Base-by-base conservation (phyloP, 2,797 vertebrate genomes). In the Sardinella longiceps region DNA sequence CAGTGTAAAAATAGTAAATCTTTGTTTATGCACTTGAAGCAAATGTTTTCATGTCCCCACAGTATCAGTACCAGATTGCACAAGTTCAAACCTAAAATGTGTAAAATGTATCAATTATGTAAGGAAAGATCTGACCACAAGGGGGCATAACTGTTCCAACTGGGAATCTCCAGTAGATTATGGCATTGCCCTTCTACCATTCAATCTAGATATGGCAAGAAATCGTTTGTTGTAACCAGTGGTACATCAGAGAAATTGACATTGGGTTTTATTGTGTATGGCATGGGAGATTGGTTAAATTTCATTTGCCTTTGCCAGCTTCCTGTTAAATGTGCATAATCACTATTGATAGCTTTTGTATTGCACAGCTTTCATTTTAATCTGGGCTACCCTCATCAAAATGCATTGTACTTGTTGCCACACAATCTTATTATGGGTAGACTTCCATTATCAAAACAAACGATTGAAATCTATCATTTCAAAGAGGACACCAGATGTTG, bases 341-440 rank as follows among this genome's bases (percentile, higher is more conserved):
- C 15, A 39, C 14, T 74, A 39, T 23, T 39, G 33, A 23, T 74
- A 77, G 70, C 33, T 77, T 77, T 43, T 77, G 18, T 39, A 43
- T 77, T 77, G 28, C 70, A 77, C 18, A 39, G 33, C 70, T 77
- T 77, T 43, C 70, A 77, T 77, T 39, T 77, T 23, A 77, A 77
- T 18, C 70, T 43, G 7, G 18, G 18, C 14, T 20, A 77, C 70
- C 70, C 18, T 77, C 70, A 43, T 23, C 5, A 7, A 23, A 77
- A 77, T 77, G 18, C 5, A 77, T 37, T 39, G 70, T 39, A 9
- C 70, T 39, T 39, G 12, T 70, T 18, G 30, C 37, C 6, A 39
- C 18, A 37, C 20, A 43, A n/a, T 43, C 5, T 2, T 39, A 43
- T 43, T 33, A 10, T 77, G 70, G 70, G 30, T 43, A 7, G 70